These are phyloP conservation scores for Caenorhabditis uteleia DNA, from an alignment of 2,888 invertebrate species.

Conservation along the genomic window DNA sequence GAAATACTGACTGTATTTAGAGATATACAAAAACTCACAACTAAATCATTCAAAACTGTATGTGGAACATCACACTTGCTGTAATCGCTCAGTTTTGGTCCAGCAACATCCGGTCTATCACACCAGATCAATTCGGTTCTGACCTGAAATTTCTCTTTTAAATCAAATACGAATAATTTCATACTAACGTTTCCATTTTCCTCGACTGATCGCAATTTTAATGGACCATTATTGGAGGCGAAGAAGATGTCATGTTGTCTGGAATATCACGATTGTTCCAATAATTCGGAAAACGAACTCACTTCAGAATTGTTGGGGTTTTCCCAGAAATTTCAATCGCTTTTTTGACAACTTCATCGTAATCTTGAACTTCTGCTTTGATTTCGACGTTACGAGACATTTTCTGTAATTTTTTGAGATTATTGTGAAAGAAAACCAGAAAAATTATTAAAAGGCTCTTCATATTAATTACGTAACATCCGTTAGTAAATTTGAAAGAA, in stretches of 20 bases:
- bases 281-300: not conserved
- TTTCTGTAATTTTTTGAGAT: too few relatives aligned
- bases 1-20: not conserved
- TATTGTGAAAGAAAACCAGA: too few relatives aligned
- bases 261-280: conserved; percentile 69
- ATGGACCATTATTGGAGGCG: conserved; percentile 77
- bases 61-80: conserved; percentile 75
- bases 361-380: conserved; percentile 80
- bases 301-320: conserved; percentile 26
- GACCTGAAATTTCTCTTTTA: conserved; percentile 26
- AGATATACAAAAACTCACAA: conserved; percentile 21
- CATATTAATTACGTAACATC: too few relatives aligned
- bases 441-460: too few relatives aligned
- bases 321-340: conserved; percentile 76
- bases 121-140: conserved; percentile 64
- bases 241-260: conserved; percentile 84
- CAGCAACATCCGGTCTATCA: conserved; percentile 77
- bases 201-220: conserved; percentile 79
- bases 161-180: too few relatives aligned
- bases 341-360: conserved; percentile 74
- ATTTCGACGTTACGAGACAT: conserved; percentile 84
- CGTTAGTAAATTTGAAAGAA: too few relatives aligned
- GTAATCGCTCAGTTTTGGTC: conserved; percentile 83
- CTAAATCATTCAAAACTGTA: conserved; percentile 32
- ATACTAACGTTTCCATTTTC: conserved; percentile 71